Base-by-base conservation (phyloP, 2,888 invertebrate genomes). In the Aporophyla nigra region DNA sequence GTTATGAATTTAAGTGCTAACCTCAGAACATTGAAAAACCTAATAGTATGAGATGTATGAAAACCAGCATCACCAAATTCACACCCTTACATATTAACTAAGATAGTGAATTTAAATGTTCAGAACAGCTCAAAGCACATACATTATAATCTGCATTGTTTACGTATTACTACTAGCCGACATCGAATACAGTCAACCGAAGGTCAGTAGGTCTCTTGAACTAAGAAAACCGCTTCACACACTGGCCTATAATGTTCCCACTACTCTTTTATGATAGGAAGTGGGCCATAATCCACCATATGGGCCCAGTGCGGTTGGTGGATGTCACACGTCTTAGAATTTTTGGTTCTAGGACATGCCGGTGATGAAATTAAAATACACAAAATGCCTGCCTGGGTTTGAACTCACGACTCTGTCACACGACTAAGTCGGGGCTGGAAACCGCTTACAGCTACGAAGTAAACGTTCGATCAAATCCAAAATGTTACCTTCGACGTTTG, bases 41-140 rank as follows among this genome's bases (percentile, higher is more conserved):
- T 0, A 24, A 43, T 14, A 4, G 5, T 24, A 27, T 2, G 7
- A 63, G 5, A 59, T 58, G 43, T 71, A 63, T 16, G 70, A 63
- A 43, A 63, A 69, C 49, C 19, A 76, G 27, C 27, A n/a, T 51
- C 33, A 54, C 1, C 49, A 46, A 27, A 33, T n/a, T 53, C 33
- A 19, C 56, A 65, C 51, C 9, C 19, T 46, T 46, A 51, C 14
- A n/a, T 59, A 16, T 46, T 53, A 49, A 76, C 16, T 12, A 78
- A 66, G 5, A 14, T 33, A 3, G 6, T 46, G 0, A 73, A 62
- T 51, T 61, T 56, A 24, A 62, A 33, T 16, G 24, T 43, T n/a
- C n/a, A 78, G 2, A 51, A 70, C 27, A 76, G 24, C n/a, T 59
- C 58, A 19, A 67, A 43, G 14, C 56, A 66, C 43, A 10, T 16